Evolutionary conservation across 1,140 invertebrate species (phyloP).

Genomic region (Sesamia nonagrioides): DNA sequence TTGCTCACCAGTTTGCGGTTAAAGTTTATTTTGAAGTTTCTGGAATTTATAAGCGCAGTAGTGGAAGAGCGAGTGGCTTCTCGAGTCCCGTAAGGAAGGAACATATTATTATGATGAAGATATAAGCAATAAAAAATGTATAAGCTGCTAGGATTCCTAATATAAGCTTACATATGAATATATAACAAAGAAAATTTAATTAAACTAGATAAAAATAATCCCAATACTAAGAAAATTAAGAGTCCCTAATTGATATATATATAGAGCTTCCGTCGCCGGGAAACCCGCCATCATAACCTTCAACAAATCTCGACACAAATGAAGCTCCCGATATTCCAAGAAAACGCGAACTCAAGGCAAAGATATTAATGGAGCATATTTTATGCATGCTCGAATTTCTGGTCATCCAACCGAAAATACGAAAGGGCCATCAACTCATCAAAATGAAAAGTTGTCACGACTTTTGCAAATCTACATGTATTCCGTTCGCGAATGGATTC

Average conservation of each 20-base stretch:
- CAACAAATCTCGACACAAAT: slow-evolving; percentile 27
- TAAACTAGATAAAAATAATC: too few relatives aligned
- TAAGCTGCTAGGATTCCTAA: too few relatives aligned
- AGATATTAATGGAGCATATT: slow-evolving; percentile 29
- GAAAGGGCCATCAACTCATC: slow-evolving; percentile 10
- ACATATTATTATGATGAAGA: too few relatives aligned
- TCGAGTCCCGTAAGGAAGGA: not conserved
- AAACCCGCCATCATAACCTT: not conserved
- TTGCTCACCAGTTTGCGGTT: slow-evolving; percentile 8
- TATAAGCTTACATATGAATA: too few relatives aligned
- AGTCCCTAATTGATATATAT: slow-evolving; percentile 16
- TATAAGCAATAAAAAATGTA: too few relatives aligned
- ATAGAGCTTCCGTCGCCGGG: not conserved
- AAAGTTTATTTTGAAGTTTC: slow-evolving; percentile 15
- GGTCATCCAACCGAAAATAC: slow-evolving; percentile 25
- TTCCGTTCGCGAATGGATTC: slow-evolving; percentile 35
- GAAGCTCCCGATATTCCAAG: slow-evolving; percentile 13
- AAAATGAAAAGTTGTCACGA: slow-evolving; percentile 45
- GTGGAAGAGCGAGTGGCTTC: not conserved
- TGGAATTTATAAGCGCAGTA: not conserved
- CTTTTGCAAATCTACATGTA: slow-evolving; percentile 41
- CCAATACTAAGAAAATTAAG: slow-evolving; percentile 7
- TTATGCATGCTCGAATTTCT: slow-evolving; percentile 27
- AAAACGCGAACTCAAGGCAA: not conserved
- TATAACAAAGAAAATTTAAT: too few relatives aligned